Conservation (phyloP, 1,140 invertebrate species). For the Coptotermes formosanus region DNA sequence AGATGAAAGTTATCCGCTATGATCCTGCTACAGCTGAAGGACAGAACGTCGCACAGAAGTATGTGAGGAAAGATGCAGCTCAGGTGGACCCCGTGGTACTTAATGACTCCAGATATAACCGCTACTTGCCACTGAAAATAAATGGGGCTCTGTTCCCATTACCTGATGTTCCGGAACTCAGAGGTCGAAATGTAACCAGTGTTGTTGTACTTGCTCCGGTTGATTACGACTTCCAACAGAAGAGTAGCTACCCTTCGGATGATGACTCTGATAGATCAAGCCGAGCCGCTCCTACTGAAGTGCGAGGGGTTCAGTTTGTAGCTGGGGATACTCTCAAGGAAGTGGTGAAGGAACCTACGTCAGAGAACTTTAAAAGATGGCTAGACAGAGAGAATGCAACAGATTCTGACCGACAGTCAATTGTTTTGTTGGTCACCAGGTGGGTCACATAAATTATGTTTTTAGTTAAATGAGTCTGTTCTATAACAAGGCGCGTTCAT, state of each 20-base stretch:
- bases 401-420: conserved; percentile 68
- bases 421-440: conserved; percentile 75
- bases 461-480: not conserved
- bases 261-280: conserved; percentile 1
- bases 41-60: conserved; percentile 66
- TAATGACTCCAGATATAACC: conserved; percentile 71
- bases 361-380: conserved; percentile 77
- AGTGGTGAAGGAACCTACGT: conserved; percentile 69
- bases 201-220: conserved; percentile 81
- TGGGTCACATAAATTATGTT: conserved; percentile 50
- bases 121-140: conserved; percentile 76
- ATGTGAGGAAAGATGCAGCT: conserved; percentile 69
- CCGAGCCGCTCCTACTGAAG: conserved; percentile 38
- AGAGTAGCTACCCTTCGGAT: conserved; percentile 18
- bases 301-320: conserved; percentile 52
- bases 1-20: conserved; percentile 82
- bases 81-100: conserved; percentile 70
- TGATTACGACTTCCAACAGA: conserved; percentile 55
- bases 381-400: conserved; percentile 71
- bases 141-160: conserved; percentile 80
- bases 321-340: conserved; percentile 70
- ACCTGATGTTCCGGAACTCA: conserved; percentile 68
- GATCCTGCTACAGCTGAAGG: conserved; percentile 71
- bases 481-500: too few species aligned
- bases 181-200: conserved; percentile 71